Evolutionary conservation across 2,113 vertebrate genomes (phyloP).

Genomic region (Syngnathus typhle): DNA sequence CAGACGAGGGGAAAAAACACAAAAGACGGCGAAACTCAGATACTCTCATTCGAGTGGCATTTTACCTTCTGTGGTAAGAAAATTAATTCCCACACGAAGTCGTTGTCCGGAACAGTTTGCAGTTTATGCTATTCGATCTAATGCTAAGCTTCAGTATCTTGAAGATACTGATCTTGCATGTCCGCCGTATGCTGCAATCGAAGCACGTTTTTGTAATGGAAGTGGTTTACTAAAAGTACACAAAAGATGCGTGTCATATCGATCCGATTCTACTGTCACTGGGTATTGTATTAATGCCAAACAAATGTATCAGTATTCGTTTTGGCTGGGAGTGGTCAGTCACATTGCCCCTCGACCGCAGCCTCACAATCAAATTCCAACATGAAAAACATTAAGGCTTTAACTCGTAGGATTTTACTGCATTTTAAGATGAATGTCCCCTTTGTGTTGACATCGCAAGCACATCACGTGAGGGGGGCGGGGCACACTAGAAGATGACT

Average conservation of each 20-base stretch:
- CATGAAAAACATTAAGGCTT: background rate
- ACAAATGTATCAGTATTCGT: background rate
- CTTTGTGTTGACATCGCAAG: constrained; percentile 6
- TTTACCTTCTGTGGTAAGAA: constrained; percentile 48
- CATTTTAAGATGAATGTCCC: constrained; percentile 23
- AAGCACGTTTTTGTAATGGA: background rate
- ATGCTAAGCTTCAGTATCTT: background rate
- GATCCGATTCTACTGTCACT: background rate
- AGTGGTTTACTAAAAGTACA: too few relatives aligned
- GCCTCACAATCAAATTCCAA: background rate
- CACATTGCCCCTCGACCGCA: background rate
- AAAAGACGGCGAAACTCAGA: background rate
- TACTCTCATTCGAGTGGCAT: constrained; percentile 25
- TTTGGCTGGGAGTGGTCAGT: background rate
- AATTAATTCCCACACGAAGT: background rate
- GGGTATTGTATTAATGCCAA: background rate
- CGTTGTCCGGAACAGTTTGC: background rate
- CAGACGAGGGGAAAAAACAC: constrained; percentile 6
- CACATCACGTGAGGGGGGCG: constrained; percentile 46
- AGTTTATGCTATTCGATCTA: constrained; percentile 10
- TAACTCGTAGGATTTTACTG: background rate
- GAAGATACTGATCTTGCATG: background rate
- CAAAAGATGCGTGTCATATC: background rate
- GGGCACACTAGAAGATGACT: constrained; percentile 11
- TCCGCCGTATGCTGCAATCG: background rate